A percentile compares a stretch with the other conserved stretches of the same genome.
phyloP scores from a whole-genome alignment of 2,797 vertebrate genomes.

The Petrocephalus sullivani region DNA sequence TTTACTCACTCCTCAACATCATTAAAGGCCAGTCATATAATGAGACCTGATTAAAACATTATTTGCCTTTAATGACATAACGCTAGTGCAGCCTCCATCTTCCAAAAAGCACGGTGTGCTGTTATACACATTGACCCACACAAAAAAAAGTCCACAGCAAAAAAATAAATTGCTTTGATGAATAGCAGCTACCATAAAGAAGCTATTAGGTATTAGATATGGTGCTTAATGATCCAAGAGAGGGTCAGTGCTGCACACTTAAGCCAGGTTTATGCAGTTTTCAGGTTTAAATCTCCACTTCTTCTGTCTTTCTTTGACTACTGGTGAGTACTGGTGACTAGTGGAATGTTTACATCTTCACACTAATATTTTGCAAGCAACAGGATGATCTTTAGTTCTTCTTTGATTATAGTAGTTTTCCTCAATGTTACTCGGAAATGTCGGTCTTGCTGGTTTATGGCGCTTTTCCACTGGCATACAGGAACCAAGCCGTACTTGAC shows the following conservation, averaged over 20 bases:
- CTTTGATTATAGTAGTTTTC: background rate
- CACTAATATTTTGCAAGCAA: background rate
- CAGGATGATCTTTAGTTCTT: background rate
- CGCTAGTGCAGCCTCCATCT: background rate
- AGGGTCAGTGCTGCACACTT: background rate
- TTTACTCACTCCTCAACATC: background rate
- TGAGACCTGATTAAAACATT: background rate
- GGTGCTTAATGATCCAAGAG: background rate
- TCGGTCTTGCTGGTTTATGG: background rate
- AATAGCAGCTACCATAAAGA: background rate
- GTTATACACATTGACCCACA: background rate
- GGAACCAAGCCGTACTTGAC: background rate
- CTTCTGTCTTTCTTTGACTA: background rate
- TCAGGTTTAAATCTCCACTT: background rate
- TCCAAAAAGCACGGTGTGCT: background rate
- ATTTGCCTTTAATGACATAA: background rate
- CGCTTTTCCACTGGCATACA: background rate
- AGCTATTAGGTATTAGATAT: background rate
- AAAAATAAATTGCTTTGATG: background rate
- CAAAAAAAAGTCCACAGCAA: background rate
- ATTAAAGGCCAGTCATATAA: background rate
- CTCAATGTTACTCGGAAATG: background rate
- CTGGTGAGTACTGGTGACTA: background rate
- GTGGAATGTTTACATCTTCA: background rate
- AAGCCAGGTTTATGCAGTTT: background rate